Evolutionary conservation across 2,797 vertebrate species (phyloP), one percentile per base, ranked within the genome.

Genomic region (Sebastes vulpes): DNA sequence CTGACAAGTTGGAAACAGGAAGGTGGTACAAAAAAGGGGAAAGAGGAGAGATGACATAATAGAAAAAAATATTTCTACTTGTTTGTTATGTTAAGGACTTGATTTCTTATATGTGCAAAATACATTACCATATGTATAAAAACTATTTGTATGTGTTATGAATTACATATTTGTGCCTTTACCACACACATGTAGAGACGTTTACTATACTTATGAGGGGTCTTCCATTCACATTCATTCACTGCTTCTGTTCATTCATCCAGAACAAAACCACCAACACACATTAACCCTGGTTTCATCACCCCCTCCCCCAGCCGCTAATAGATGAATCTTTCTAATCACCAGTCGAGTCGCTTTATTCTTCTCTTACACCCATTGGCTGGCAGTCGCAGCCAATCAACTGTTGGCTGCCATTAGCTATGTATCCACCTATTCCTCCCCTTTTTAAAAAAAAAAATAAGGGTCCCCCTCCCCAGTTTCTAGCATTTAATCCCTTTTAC

Each of bases 311-410:
- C 92, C 93, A 60, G 66, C 79, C 79, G 90, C 93, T 95, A 95
- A 96, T 95, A 95, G 90, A 93, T 91, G 86, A 89, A 72, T 87
- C 21, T 90, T 89, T 94, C 91, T 96, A 90, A 94, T 95, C 3
- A 74, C 92, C 89, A 87, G 72, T 81, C 54, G 79, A 95, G 93
- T 94, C 88, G 92, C 92, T 94, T 93, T 91, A 95, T 95, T 95
- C 77, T 91, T 85, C 94, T 92, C 93, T 77, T 72, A 65, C 79
- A 20, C 82, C 89, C 89, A 52, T 65, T 83, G 92, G 91, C 71
- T 92, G 86, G 84, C 82, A 87, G 88, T 46, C 84, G 42, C 81
- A 93, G 93, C 95, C 92, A 94, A 91, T 94, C 87, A 85, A 16
- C 72, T 75, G 65, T 46, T 46, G 69, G 76, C 67, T 80, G 48